These are phyloP conservation scores for Cotesia glomerata DNA, from an alignment of 1,140 invertebrate genomes.

Conservation along the genomic window DNA sequence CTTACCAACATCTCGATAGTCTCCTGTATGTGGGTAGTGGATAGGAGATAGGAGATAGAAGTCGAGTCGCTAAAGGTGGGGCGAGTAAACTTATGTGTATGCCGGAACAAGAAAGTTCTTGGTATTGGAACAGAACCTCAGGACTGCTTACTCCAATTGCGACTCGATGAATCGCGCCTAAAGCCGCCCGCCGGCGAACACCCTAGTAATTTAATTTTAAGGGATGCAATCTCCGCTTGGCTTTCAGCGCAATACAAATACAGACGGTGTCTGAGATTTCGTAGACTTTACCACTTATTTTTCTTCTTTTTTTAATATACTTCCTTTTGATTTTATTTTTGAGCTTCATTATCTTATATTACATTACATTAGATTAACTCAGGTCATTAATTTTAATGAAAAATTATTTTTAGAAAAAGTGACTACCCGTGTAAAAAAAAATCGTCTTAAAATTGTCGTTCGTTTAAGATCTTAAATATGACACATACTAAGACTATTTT, in stretches of 20 bases:
- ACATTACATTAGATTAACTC: too few relatives aligned
- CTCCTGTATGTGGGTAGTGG: too few relatives aligned
- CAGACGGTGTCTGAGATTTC: conserved; percentile 12
- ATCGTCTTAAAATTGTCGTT: too few relatives aligned
- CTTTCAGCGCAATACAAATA: conserved; percentile 12
- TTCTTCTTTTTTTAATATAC: not conserved
- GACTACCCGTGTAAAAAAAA: too few relatives aligned
- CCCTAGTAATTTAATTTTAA: conserved; percentile 27
- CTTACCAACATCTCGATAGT: not conserved
- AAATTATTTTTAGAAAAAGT: too few relatives aligned
- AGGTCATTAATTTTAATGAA: too few relatives aligned
- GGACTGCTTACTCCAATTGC: not conserved
- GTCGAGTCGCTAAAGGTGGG: too few relatives aligned
- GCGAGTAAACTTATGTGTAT: not conserved
- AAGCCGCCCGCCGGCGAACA: conserved; percentile 3
- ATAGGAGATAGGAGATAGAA: too few relatives aligned
- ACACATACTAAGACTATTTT: too few relatives aligned
- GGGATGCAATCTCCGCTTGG: conserved; percentile 16
- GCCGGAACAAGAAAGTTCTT: not conserved
- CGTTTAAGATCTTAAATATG: too few relatives aligned
- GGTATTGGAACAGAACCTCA: not conserved
- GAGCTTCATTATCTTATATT: too few relatives aligned
- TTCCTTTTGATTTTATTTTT: not conserved
- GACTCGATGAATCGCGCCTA: conserved; percentile 21
- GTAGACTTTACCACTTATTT: conserved; percentile 1